phyloP scores from a whole-genome alignment of 2,888 invertebrate species.

The Empis stercorea region DNA sequence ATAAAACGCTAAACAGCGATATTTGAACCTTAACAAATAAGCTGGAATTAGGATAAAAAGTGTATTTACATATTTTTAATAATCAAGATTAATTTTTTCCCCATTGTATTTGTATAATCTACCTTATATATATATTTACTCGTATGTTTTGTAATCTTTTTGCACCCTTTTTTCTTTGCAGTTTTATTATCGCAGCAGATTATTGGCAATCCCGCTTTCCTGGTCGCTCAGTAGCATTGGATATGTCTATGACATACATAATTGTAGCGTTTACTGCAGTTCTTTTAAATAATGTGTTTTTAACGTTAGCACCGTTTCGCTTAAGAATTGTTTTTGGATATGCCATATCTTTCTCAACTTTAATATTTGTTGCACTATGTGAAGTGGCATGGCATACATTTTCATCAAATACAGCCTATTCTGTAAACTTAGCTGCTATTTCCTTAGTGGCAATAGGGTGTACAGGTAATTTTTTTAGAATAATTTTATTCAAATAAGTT shows the following conservation, averaged over 20 bases:
- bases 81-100: too few species aligned
- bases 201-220: slow-evolving; percentile 80
- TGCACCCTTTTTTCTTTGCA: slow-evolving; percentile 32
- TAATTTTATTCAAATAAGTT: slow-evolving; percentile 8
- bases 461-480: slow-evolving; percentile 37
- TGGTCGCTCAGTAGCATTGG: slow-evolving; percentile 74
- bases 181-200: slow-evolving; percentile 88
- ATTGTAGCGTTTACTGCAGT: slow-evolving; percentile 82
- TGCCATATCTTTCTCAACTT: slow-evolving; percentile 63
- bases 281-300: slow-evolving; percentile 67
- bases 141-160: too few species aligned
- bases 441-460: slow-evolving; percentile 79
- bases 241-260: slow-evolving; percentile 86
- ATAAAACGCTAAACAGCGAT: too few species aligned
- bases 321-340: slow-evolving; percentile 81
- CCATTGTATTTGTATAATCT: too few species aligned
- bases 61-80: too few species aligned
- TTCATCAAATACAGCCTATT: slow-evolving; percentile 63
- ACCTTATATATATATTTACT: too few species aligned
- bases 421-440: slow-evolving; percentile 68
- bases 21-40: too few species aligned
- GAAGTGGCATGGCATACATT: slow-evolving; percentile 82
- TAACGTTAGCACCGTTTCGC: slow-evolving; percentile 69
- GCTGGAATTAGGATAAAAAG: too few species aligned
- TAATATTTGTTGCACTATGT: slow-evolving; percentile 71